Evolutionary conservation across 2,797 vertebrate species (phyloP), one percentile per base, ranked within the genome.

Genomic region (Microtus californicus): DNA sequence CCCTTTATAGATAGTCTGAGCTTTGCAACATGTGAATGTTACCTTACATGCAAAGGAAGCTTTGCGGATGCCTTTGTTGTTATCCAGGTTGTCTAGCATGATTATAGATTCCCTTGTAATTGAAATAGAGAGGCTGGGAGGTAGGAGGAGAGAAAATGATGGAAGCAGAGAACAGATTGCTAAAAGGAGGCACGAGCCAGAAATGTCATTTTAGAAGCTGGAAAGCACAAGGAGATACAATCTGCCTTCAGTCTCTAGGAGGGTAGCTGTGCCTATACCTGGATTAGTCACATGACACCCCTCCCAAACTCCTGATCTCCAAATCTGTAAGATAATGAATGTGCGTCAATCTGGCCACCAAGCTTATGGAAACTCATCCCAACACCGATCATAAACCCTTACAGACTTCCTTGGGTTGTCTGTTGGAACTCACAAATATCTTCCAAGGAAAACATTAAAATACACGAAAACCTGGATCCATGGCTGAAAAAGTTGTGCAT

Each of bases 371-470:
- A 77, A 90, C 54, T 40, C 37, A 17, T 95, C 37, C 13, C 10
- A 80, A 25, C 10, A 69, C 27, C 48, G 71, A 2, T 31, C 74
- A 48, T 37, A 31, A 48, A 89, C 69, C 45, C 85, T 89, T 19
- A 15, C 2, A 63, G 37, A 81, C 9, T 67, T 1, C 25, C 76
- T 54, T 40, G 40, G 45, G 45, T 17, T 79, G 23, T 59, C 56
- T 87, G 6, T 14, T 69, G 43, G 73, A 65, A 15, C 51, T 31
- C 56, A 3, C 56, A 34, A 29, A 37, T 61, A 6, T 69, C 34
- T 80, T 87, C 12, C 25, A 61, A 67, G n/a, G 31, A 59, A 59
- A 94, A n/a, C 85, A 71, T 94, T 86, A 65, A 87, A 91, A 81
- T 93, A 29, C 25, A 71, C 43, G 37, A 12, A 43, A 45, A 37